Evolutionary conservation across 2,113 vertebrate species (phyloP), one percentile per base, ranked within the genome.

Genomic region (Ailurus styani): DNA sequence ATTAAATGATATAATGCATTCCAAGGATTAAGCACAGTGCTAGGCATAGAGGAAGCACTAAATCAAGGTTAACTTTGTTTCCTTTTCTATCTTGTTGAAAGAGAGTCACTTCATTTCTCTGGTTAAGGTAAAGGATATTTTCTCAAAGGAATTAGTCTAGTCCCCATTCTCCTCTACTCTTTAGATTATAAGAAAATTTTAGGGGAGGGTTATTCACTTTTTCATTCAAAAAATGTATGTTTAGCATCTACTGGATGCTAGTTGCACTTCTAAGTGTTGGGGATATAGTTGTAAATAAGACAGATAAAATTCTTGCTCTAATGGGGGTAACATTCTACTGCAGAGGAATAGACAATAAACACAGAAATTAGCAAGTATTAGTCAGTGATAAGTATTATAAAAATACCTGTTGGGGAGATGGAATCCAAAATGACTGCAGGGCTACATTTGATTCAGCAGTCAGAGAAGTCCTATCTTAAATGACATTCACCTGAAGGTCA

Each of bases 121-220:
- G n/a, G 10, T 84, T 85, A 45, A 87, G 52, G 23, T 95, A 45
- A 89, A 91, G 12, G 18, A 37, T 81, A 10, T 62, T 50, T 91
- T 75, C 14, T 88, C 50, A 87, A 81, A 95, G 5, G 25, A 54
- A 78, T 95, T 15, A 54, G 3, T 3, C 10, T 62, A 79, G 31
- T 78, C 18, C 34, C 12, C 6, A 18, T 17, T 52, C 2, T 23
- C 29, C 9, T 27, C n/a, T 18, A n/a, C 9, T 7, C 13, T 50
- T 47, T 21, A 96, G 50, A 88, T 90, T 57, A 95, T 55, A 85
- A 82, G 87, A 86, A 21, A 95, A 68, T 70, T 70, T 50, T 87
- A 31, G 89, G n/a, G 14, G 21, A 78, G 5, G 17, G 20, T 42
- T 79, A 66, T 62, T 79, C 29, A 42, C 12, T 88, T 93, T 94